Evolutionary conservation across 2,113 vertebrate genomes (phyloP).

Genomic region (Gymnogyps californianus): DNA sequence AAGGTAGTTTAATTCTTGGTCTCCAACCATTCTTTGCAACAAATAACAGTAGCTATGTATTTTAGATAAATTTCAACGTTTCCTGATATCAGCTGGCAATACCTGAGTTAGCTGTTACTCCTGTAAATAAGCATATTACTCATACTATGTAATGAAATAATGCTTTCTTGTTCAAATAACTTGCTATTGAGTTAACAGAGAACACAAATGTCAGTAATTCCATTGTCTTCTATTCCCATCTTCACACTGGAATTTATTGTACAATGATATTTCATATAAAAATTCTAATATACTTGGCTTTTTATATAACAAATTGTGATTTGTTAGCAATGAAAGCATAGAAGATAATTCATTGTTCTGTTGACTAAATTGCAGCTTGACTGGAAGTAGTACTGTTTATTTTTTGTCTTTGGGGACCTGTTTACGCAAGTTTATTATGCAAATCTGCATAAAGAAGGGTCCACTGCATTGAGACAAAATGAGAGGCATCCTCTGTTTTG

Average conservation of each 20-base stretch:
- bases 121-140: background rate
- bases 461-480: background rate
- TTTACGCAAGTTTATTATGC: background rate
- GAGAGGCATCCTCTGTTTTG: background rate
- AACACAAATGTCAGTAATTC: background rate
- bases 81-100: background rate
- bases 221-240: background rate
- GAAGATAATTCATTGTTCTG: background rate
- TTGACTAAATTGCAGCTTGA: background rate
- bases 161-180: background rate
- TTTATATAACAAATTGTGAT: background rate
- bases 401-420: background rate
- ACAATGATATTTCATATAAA: background rate
- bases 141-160: background rate
- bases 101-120: background rate
- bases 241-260: background rate
- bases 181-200: background rate
- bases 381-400: background rate
- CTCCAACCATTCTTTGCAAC: background rate
- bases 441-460: background rate
- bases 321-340: background rate
- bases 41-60: background rate
- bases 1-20: background rate
- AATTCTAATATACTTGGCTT: background rate
- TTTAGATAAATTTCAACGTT: background rate